Base-by-base conservation (phyloP, 2,888 invertebrate genomes). In the Amphipoea oculea region DNA sequence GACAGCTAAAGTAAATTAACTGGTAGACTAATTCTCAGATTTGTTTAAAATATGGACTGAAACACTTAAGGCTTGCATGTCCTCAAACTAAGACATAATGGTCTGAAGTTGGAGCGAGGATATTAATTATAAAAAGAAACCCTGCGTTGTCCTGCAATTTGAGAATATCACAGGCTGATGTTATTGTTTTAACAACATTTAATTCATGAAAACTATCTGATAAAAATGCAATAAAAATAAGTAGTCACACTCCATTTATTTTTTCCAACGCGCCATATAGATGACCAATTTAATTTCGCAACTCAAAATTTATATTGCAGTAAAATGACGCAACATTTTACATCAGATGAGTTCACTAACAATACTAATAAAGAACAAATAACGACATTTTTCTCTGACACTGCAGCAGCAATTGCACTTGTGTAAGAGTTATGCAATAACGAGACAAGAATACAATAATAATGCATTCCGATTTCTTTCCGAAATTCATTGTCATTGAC, bases 391-490 rank as follows among this genome's bases (percentile, higher is more conserved):
- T 73, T 66, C 51, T 73, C 12, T 73, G 70, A 45, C 80, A 71
- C 36, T 69, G 70, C 73, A 83, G n/a, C 63, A 57, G 45, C 36
- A 83, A 83, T 83, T 78, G 82, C 72, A 78, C 45, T 82, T 72
- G 54, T 68, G 71, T 76, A 86, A 78, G 57, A 57, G 69, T 88
- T 83, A 83, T 79, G 83, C 68, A 88, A 88, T 76, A 76, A 71
- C 40, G 54, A 68, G 36, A 45, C 80, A 74, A 74, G 75, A 85
- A 72, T 29, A 73, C 63, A 70, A 74, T 75, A 45, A 5, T 74
- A 84, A 81, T 82, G 75, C 57, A 73, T 69, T 74, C 45, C 48
- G 45, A 62, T 80, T 71, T 79, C 51, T 83, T 80, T 76, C 48
- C 54, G 40, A 84, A 79, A 65, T 75, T 79, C 74, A 70, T 88